Conservation (phyloP, 1,140 invertebrate genomes). For the Heterodera schachtii region DNA sequence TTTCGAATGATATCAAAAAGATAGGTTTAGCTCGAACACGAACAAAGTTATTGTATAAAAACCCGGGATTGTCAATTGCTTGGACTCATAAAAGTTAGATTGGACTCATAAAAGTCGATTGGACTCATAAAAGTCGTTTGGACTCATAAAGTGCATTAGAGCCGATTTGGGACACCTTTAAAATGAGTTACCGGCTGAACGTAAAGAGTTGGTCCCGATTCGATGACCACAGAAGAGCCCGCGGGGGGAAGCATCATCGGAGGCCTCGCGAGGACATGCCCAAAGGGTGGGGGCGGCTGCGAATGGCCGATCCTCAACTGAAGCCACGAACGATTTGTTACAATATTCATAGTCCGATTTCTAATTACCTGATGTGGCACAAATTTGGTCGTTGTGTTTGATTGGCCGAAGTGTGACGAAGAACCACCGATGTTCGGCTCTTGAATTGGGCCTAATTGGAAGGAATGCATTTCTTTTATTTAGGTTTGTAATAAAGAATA, state of each 20-base stretch:
- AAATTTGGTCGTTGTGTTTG: slow-evolving; percentile 33
- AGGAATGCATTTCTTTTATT: too few relatives aligned
- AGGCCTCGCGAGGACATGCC: background rate
- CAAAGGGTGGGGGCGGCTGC: background rate
- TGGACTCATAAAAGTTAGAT: too few relatives aligned
- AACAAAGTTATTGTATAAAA: too few relatives aligned
- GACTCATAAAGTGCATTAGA: too few relatives aligned
- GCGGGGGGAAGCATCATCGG: slow-evolving; percentile 17
- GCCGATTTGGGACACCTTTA: too few relatives aligned
- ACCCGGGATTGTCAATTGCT: too few relatives aligned
- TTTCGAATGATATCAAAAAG: too few relatives aligned
- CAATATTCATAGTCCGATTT: background rate
- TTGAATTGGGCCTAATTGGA: slow-evolving; percentile 19
- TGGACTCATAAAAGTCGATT: too few relatives aligned
- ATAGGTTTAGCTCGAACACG: too few relatives aligned
- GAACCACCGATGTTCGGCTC: slow-evolving; percentile 23
- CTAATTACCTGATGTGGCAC: slow-evolving; percentile 41
- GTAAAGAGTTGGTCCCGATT: slow-evolving; percentile 44
- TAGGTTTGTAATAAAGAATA: too few relatives aligned
- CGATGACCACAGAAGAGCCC: slow-evolving; percentile 39
- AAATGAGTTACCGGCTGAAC: slow-evolving; percentile 15
- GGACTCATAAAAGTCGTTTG: too few relatives aligned
- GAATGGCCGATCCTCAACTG: slow-evolving; percentile 32
- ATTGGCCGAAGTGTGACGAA: background rate
- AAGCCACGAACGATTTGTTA: background rate